phyloP scores from a whole-genome alignment of 2,797 vertebrate species.

The Chrosomus eos region DNA sequence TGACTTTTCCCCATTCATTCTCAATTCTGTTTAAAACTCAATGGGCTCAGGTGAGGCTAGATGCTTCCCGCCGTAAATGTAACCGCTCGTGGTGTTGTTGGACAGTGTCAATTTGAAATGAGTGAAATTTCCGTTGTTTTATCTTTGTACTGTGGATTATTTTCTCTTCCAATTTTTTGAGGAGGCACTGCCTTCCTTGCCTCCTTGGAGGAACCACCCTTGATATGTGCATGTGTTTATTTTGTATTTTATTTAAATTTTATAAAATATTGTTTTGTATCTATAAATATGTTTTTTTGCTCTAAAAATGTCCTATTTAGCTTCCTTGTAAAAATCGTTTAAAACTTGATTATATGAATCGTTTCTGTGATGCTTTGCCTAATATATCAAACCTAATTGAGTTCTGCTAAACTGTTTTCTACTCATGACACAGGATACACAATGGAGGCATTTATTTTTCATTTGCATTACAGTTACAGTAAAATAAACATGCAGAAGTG shows the following conservation, averaged over 20 bases:
- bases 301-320: neutral
- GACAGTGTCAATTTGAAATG: neutral
- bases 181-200: neutral
- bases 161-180: neutral
- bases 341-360: slow-evolving; percentile 9
- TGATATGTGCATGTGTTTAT: neutral
- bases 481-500: neutral
- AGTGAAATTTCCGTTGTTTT: neutral
- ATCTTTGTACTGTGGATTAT: neutral
- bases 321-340: neutral
- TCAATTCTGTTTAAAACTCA: neutral
- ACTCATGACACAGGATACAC: neutral
- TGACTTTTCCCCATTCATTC: neutral
- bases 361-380: neutral
- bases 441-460: neutral
- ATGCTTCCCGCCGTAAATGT: neutral
- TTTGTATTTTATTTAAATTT: too few species aligned
- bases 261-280: neutral
- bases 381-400: slow-evolving; percentile 8
- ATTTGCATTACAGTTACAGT: neutral
- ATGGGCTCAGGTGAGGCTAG: neutral
- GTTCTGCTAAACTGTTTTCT: slow-evolving; percentile 5
- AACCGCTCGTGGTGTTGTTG: neutral
- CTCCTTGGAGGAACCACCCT: neutral
- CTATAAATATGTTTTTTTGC: neutral